phyloP scores from a whole-genome alignment of 2,113 vertebrate species.

The Mobula hypostoma region DNA sequence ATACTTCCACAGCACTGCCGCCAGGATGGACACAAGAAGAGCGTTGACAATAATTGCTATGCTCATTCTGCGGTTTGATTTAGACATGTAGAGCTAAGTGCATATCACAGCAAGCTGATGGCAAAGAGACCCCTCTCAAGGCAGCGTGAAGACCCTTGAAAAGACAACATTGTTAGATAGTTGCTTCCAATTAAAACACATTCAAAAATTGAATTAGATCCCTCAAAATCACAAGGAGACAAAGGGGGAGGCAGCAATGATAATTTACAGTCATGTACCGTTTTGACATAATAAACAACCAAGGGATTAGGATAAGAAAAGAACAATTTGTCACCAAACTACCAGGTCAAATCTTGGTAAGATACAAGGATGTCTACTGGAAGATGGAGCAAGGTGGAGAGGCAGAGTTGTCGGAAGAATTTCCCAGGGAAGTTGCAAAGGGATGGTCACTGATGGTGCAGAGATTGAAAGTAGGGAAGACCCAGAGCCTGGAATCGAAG shows the following conservation, averaged over 20 bases:
- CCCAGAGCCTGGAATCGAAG: background rate
- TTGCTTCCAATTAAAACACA: background rate
- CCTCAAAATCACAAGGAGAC: background rate
- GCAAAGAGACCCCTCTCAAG: constrained; percentile 49
- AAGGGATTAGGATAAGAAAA: background rate
- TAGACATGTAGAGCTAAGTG: constrained; percentile 50
- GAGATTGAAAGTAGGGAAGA: background rate
- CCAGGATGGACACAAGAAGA: constrained; percentile 80
- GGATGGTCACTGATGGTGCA: background rate
- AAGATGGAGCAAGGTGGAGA: background rate
- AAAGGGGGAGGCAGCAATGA: background rate
- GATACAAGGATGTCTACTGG: background rate
- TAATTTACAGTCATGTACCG: background rate
- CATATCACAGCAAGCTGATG: constrained; percentile 43
- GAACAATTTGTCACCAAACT: background rate
- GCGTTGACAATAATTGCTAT: constrained; percentile 80
- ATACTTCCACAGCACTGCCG: constrained; percentile 89
- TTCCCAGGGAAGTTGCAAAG: background rate
- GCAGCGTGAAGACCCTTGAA: constrained; percentile 45
- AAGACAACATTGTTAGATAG: constrained; percentile 38
- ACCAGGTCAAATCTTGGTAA: background rate
- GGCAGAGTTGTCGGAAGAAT: background rate
- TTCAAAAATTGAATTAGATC: background rate
- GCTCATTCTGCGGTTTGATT: constrained; percentile 78
- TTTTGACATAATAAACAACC: background rate